Conservation (phyloP, 2,888 invertebrate genomes). For the Meghimatium bilineatum region DNA sequence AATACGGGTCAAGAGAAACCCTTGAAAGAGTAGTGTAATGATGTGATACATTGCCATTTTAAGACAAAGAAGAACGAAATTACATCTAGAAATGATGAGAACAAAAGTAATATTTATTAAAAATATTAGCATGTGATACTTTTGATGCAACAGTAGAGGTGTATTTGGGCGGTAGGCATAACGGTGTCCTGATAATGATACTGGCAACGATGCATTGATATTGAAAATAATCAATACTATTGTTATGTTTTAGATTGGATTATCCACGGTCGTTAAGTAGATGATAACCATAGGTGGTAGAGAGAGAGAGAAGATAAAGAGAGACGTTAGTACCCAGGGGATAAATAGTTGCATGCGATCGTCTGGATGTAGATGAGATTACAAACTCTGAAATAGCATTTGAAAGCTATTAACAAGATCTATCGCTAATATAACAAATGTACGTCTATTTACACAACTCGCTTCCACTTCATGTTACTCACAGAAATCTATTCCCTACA, state of each 20-base stretch:
- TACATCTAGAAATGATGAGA: too few relatives aligned
- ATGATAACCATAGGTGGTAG: not conserved
- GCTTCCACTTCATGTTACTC: not conserved
- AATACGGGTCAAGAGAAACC: too few relatives aligned
- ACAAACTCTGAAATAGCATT: not conserved
- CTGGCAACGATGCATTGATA: too few relatives aligned
- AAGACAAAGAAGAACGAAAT: too few relatives aligned
- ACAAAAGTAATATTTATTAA: not conserved
- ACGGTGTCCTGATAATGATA: too few relatives aligned
- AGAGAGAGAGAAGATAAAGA: not conserved
- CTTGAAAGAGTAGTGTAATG: too few relatives aligned
- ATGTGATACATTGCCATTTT: too few relatives aligned
- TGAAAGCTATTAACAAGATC: slow-evolving; percentile 6
- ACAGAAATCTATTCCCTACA: not conserved
- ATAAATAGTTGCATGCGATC: not conserved
- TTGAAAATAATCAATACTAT: too few relatives aligned
- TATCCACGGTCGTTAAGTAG: not conserved
- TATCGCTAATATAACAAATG: slow-evolving; percentile 14
- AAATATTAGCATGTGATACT: too few relatives aligned
- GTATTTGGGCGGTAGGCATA: too few relatives aligned
- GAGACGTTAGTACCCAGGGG: not conserved
- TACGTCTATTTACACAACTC: slow-evolving; percentile 17
- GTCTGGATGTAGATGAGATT: not conserved
- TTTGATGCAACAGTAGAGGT: too few relatives aligned
- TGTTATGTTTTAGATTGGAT: not conserved